phyloP scores from a whole-genome alignment of 2,888 invertebrate genomes.

The Drosophila gaucha region DNA sequence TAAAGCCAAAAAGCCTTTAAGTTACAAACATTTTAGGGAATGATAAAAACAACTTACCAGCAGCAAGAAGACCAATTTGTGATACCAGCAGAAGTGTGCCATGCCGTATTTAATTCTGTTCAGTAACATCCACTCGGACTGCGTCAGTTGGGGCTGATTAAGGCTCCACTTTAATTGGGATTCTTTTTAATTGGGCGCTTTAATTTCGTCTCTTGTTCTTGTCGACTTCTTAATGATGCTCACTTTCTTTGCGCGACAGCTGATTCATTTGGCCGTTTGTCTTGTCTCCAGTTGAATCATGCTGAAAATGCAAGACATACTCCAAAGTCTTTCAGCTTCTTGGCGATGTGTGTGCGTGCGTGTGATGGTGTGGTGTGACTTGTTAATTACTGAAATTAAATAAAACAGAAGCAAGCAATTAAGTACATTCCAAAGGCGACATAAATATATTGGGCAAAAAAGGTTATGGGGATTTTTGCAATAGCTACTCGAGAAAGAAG shows the following conservation, averaged over 20 bases:
- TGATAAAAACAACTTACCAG: constrained; percentile 73
- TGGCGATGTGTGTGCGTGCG: constrained; percentile 5
- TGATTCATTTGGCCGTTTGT: constrained; percentile 66
- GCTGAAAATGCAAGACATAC: constrained; percentile 40
- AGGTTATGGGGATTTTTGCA: not conserved
- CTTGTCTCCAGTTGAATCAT: constrained; percentile 61
- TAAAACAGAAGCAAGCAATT: constrained; percentile 58
- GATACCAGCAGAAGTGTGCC: constrained; percentile 81
- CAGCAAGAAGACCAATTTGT: constrained; percentile 77
- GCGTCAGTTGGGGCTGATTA: constrained; percentile 7
- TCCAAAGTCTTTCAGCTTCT: constrained; percentile 16
- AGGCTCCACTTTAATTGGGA: constrained; percentile 26
- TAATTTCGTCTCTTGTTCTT: constrained; percentile 37
- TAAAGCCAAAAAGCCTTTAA: too few species aligned
- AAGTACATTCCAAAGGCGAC: constrained; percentile 21
- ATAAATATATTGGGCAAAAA: constrained; percentile 3
- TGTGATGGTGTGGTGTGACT: constrained; percentile 12
- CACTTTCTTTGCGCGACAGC: constrained; percentile 58
- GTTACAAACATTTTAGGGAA: not conserved
- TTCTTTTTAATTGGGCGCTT: constrained; percentile 34
- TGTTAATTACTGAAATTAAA: constrained; percentile 72
- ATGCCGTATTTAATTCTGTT: constrained; percentile 43
- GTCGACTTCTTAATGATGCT: constrained; percentile 53
- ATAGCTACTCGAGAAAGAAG: not conserved
- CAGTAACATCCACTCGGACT: constrained; percentile 27